Base-by-base conservation (phyloP, 2,888 invertebrate genomes). In the Plagiodera versicolora region DNA sequence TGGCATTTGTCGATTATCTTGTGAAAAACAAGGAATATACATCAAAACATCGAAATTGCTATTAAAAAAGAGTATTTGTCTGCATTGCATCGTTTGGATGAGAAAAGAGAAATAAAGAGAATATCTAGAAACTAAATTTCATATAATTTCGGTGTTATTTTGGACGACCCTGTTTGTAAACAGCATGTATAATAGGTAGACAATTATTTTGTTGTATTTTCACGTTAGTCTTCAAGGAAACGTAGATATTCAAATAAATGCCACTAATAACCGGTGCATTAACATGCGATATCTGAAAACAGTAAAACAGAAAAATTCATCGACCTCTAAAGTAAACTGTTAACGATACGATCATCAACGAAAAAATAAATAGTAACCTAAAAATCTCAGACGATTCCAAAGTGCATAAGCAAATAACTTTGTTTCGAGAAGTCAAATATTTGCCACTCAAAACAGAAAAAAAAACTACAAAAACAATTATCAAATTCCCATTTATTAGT, bases 401-500 rank as follows among this genome's bases (percentile, higher is more conserved):
- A 65, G 60, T 65, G 65, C 62, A 62, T 59, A 45, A 44, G 61
- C 61, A 65, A 65, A 65, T 58, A 65, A 48, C 56, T 49, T 47
- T 30, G 59, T 51, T 47, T 58, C 50, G 45, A 35, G 58, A 62
- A 62, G 44, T 62, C 55, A 63, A 70, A 68, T 67, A 70, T 70
- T 68, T 67, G 60, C 63, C 58, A 54, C 61, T 57, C 47, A 50
- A 52, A 52, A n/a, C n/a, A n/a, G n/a, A n/a, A 54, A 57, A 50
- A 67, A 61, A 65, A 62, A 56, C 62, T 61, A 60, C 58, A 68
- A 66, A 64, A 63, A 60, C 64, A 64, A 69, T 70, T 68, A 70
- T 70, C 70, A 71, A 70, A 70, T 69, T 70, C 65, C 65, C 66
- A 68, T 69, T 70, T 71, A 66, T 69, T 70, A 64, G 68, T 65